Percentiles rank a stretch among this genome's conserved stretches.
phyloP scores from a whole-genome alignment of 2,888 invertebrate genomes.

The Andrena haemorrhoa region DNA sequence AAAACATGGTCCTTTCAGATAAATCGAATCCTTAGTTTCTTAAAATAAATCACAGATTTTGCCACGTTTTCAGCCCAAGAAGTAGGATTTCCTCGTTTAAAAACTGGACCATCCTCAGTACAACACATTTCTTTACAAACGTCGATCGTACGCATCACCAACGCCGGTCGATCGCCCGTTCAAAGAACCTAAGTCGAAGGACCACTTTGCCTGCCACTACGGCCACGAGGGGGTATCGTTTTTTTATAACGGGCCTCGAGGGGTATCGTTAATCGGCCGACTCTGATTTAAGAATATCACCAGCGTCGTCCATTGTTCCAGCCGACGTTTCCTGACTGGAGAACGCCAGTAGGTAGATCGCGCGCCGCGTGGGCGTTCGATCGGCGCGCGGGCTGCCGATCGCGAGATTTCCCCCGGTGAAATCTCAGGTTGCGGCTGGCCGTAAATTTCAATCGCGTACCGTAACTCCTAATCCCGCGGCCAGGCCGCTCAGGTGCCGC shows the following conservation, averaged over 20 bases:
- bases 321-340: conserved; percentile 54
- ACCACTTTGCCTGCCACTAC: conserved; percentile 20
- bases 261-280: conserved; percentile 55
- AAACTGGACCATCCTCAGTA: too few species aligned
- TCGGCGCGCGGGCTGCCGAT: conserved; percentile 52
- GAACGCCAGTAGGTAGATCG: conserved; percentile 45
- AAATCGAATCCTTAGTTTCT: too few species aligned
- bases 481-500: conserved; percentile 2
- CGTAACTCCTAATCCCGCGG: conserved; percentile 32
- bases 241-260: conserved; percentile 41
- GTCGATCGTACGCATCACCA: not conserved
- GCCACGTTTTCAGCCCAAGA: too few species aligned
- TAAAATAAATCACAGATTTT: too few species aligned
- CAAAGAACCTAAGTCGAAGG: conserved; percentile 2
- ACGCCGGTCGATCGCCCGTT: not conserved
- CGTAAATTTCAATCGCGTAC: conserved; percentile 51
- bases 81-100: too few species aligned
- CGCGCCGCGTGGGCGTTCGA: conserved; percentile 55
- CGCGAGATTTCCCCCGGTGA: conserved; percentile 34
- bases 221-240: conserved; percentile 10
- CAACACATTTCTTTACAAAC: too few species aligned
- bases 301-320: conserved; percentile 58
- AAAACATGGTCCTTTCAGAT: too few species aligned
- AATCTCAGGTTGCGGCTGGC: conserved; percentile 23
- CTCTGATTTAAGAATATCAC: conserved; percentile 57